These are phyloP conservation scores for Nebria salina DNA, from an alignment of 2,888 invertebrate species.

Conservation along the genomic window DNA sequence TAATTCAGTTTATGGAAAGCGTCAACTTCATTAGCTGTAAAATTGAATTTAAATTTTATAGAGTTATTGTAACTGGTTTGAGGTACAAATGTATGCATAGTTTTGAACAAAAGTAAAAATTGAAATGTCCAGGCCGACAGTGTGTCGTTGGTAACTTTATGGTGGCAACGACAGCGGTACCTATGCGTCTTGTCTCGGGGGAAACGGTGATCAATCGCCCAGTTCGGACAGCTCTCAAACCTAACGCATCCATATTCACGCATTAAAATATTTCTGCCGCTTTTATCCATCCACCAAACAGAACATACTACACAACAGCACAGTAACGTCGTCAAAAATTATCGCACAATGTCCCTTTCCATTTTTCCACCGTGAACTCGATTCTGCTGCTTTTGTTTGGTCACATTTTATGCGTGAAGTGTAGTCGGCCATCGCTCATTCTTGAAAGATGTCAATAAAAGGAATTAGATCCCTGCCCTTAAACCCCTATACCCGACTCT, in stretches of 20 bases:
- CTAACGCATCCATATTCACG: slow-evolving; percentile 51
- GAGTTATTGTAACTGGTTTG: not conserved
- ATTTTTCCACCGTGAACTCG: slow-evolving; percentile 6
- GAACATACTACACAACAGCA: slow-evolving; percentile 40
- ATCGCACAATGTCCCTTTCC: slow-evolving; percentile 15
- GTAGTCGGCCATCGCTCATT: slow-evolving; percentile 47
- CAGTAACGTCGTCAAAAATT: slow-evolving; percentile 35
- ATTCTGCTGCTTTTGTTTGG: slow-evolving; percentile 40
- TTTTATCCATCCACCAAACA: slow-evolving; percentile 48
- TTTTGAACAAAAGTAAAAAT: slow-evolving; percentile 32
- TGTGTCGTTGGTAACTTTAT: not conserved
- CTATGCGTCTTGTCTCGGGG: slow-evolving; percentile 38
- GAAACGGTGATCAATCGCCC: slow-evolving; percentile 52
- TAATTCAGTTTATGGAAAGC: no score
- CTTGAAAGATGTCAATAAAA: slow-evolving; percentile 48
- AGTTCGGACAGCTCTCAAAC: slow-evolving; percentile 49
- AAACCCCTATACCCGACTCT: slow-evolving; percentile 11
- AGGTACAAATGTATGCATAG: not conserved
- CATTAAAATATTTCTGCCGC: slow-evolving; percentile 51
- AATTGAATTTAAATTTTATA: no score
- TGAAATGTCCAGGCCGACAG: slow-evolving; percentile 20
- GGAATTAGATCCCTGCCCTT: slow-evolving; percentile 45
- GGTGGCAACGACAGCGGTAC: not conserved
- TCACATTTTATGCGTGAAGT: slow-evolving; percentile 44
- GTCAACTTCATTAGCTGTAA: no score